Conservation (phyloP, 2,797 vertebrate genomes). For the Staurois parvus region DNA sequence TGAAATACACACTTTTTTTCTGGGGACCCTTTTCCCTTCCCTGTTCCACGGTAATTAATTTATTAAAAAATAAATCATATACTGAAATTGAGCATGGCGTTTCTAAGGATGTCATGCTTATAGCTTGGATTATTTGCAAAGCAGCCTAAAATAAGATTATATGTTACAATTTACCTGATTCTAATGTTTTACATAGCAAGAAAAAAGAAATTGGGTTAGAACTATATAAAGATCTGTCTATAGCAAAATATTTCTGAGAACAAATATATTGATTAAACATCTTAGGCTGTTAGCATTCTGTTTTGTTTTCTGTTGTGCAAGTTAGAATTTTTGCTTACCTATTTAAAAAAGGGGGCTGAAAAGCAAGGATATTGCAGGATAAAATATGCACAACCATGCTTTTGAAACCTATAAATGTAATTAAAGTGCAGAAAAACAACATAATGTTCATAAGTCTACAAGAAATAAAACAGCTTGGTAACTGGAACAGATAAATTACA, state of each 20-base stretch:
- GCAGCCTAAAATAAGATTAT: background rate
- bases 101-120: background rate
- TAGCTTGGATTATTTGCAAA: background rate
- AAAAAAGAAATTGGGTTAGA: slow-evolving; percentile 23
- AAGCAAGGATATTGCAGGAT: slow-evolving; percentile 42
- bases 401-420: slow-evolving; percentile 59
- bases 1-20: background rate
- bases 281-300: slow-evolving; percentile 40
- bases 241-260: slow-evolving; percentile 34
- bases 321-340: slow-evolving; percentile 43
- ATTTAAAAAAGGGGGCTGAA: slow-evolving; percentile 38
- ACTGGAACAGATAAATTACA: slow-evolving; percentile 58
- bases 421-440: slow-evolving; percentile 61
- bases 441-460: slow-evolving; percentile 59
- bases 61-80: background rate
- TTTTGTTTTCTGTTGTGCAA: slow-evolving; percentile 39
- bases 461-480: slow-evolving; percentile 59
- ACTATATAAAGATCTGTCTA: slow-evolving; percentile 13
- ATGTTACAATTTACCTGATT: background rate
- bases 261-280: slow-evolving; percentile 60
- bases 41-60: background rate
- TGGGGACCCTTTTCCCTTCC: too few relatives aligned
- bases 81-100: background rate
- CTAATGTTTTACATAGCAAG: background rate
- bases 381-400: slow-evolving; percentile 55